Evolutionary conservation across 64 coral and sea anemone genomes (phyloP), one percentile per base, ranked within the genome.

Genomic region (Dendronephthya gigantea): DNA sequence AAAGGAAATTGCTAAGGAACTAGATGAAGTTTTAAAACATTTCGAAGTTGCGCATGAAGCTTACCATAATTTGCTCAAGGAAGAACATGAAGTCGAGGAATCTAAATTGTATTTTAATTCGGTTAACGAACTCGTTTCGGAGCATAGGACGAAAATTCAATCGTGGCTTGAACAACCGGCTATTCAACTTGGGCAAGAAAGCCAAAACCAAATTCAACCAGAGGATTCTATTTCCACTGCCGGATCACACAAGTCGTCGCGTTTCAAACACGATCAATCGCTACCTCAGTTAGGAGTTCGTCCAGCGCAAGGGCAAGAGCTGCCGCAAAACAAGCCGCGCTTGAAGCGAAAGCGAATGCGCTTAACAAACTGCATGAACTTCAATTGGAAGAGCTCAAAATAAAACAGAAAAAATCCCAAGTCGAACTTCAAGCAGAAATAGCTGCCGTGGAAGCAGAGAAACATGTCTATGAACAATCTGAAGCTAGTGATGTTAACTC

Each of bases 31-130:
- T n/a, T n/a, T n/a, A n/a, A n/a, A 90, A 16, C 83, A 83, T 4
- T 90, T 90, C 28, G 39, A 90, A 68, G 39, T 59, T 40, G 68
- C 88, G 23, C 92, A 93, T 49, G 83, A 88, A 33, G 92, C 88
- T 30, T 90, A 85, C 50, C 88, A 93, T 31, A 81, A 28, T 45
- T 81, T 50, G 65, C 49, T 93, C 9, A 90, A 85, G 39, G 87
- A 37, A 4, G 88, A 88, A 88, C 83, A 55, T 1, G 88, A 90
- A 59, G 22, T 59, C 29, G 25, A 87, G 38, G 68, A 87, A n/a
- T n/a, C n/a, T n/a, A n/a, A n/a, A n/a, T n/a, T n/a, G n/a, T n/a
- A n/a, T n/a, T n/a, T n/a, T n/a, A 62, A 49, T 23, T 86, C 82
- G 27, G 52, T 89, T 7, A 34, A 82, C n/a, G 84, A 93, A 84